Evolutionary conservation across 2,113 vertebrate genomes (phyloP).

Genomic region (Calidris pugnax): DNA sequence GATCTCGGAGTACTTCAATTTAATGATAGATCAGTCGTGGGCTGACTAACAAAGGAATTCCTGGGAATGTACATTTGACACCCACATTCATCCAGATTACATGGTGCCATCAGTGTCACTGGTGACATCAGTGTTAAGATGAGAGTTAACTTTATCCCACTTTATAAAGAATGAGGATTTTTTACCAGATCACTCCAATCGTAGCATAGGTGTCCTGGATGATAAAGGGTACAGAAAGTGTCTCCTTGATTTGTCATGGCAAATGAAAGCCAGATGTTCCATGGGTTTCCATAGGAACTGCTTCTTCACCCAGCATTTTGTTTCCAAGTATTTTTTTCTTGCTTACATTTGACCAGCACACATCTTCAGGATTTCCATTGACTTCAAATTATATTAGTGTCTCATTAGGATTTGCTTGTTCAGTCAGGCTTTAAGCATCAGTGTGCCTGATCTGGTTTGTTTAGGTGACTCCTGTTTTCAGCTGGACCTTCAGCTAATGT

Average conservation of each 20-base stretch:
- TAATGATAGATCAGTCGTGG: constrained; percentile 59
- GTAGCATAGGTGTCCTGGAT: background rate
- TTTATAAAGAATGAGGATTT: background rate
- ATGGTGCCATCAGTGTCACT: background rate
- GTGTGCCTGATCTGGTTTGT: background rate
- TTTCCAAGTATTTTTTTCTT: background rate
- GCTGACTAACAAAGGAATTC: constrained; percentile 63
- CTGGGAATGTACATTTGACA: constrained; percentile 28
- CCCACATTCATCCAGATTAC: constrained; percentile 6
- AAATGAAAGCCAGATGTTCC: background rate
- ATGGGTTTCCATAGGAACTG: constrained; percentile 38
- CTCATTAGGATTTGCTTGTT: background rate
- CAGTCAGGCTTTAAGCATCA: background rate
- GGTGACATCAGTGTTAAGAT: background rate
- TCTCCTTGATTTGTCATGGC: background rate
- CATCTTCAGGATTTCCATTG: background rate
- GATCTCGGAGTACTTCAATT: constrained; percentile 20
- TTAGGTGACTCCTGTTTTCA: background rate
- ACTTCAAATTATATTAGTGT: background rate
- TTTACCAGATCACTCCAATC: background rate
- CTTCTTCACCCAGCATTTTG: background rate
- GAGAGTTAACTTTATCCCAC: constrained; percentile 5
- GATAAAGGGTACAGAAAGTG: background rate
- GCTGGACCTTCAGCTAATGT: background rate
- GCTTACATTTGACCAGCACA: background rate